phyloP scores from a whole-genome alignment of 1,140 invertebrate genomes.

The Phymorhynchus buccinoides region DNA sequence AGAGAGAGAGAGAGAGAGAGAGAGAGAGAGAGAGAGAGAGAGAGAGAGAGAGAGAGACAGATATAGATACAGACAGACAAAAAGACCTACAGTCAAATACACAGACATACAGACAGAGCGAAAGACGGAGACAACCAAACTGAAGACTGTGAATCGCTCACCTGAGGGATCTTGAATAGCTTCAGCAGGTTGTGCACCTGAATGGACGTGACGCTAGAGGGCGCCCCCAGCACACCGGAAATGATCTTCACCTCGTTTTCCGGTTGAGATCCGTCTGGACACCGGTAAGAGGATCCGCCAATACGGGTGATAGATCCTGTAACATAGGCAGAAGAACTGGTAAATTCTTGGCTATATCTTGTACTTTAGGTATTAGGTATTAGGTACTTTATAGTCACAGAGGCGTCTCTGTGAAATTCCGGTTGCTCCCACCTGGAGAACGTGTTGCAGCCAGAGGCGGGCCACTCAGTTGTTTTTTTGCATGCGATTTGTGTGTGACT shows the following conservation, averaged over 20 bases:
- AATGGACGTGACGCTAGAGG: constrained; percentile 95
- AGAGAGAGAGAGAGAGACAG: not conserved
- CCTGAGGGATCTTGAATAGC: constrained; percentile 96
- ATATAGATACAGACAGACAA: no score
- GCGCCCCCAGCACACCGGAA: constrained; percentile 95
- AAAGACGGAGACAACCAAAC: not conserved
- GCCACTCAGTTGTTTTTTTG: no score
- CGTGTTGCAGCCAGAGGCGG: no score
- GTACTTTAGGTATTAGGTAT: no score
- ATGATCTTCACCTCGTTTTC: constrained; percentile 90
- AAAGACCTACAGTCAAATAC: no score
- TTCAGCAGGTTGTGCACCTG: constrained; percentile 95
- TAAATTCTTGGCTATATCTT: not conserved
- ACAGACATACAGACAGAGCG: not conserved
- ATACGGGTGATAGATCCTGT: constrained; percentile 96
- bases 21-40: not conserved
- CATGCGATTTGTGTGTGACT: no score
- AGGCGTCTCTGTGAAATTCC: no score
- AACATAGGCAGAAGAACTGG: constrained; percentile 31
- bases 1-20: constrained; percentile 5
- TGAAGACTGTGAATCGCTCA: constrained; percentile 70
- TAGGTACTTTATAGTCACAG: no score
- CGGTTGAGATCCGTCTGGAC: constrained; percentile 83
- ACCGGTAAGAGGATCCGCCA: constrained; percentile 88
- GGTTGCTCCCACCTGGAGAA: no score